Evolutionary conservation across 2,113 vertebrate genomes (phyloP), one percentile per base, ranked within the genome.

Genomic region (human (Homo sapiens)): DNA sequence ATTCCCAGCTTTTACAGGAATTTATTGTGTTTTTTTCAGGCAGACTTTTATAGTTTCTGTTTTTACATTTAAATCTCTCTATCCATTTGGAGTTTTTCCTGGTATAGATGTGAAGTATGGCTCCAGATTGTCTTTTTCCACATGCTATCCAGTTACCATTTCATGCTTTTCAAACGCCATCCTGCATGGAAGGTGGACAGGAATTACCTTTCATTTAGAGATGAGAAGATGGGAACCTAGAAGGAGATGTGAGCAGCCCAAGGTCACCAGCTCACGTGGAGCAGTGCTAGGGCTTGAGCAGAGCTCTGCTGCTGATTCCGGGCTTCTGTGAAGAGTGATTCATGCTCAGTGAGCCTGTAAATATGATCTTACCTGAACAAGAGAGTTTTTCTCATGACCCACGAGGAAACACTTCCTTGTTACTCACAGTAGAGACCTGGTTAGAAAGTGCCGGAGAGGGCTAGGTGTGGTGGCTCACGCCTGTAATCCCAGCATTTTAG

Each of bases 191-290:
- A 35, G 70, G 55, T n/a, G 25, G 43, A 45, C 14, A 35, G 40
- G 61, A 38, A 45, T 48, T 43, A 2, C n/a, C 43, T 6, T 6
- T 45, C 18, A 5, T 30, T 5, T 14, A 32, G 52, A n/a, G 32
- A n/a, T 12, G 20, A 40, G 64, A 45, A 61, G 55, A 30, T 59
- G 25, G 23, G 30, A n/a, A 32, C 45, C 25, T 25, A 40, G 18
- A 45, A 55, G 50, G 73, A 82, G 43, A 48, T 0, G 13, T 13
- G 66, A n/a, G n/a, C 22, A 1, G 27, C 27, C 35, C 1, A 0
- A 13, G 45, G 89, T 40, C 61, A 22, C n/a, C 6, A 10, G 38
- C 94, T 30, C 0, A 0, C 14, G 10, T 0, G 0, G 30, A 1
- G n/a, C 64, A n/a, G 61, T 43, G n/a, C 52, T 40, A 30, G 23